Percentiles rank a stretch among this genome's conserved stretches.
phyloP scores from a whole-genome alignment of 2,888 invertebrate genomes.

The Eupithecia insigniata region DNA sequence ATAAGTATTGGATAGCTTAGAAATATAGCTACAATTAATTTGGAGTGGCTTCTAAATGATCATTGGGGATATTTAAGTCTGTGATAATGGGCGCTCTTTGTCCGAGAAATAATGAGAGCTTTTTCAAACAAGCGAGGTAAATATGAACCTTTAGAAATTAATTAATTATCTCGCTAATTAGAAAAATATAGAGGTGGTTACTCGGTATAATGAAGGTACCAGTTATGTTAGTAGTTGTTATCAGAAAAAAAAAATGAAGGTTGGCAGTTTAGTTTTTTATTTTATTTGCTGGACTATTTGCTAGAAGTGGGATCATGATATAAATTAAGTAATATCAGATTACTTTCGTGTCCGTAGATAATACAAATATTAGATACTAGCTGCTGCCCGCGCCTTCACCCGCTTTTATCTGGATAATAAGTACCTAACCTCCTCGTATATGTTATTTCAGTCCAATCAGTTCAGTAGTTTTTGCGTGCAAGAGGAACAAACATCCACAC shows the following conservation, averaged over 20 bases:
- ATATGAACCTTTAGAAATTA: conserved; percentile 1
- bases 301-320: too few species aligned
- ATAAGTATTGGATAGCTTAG: conserved; percentile 31
- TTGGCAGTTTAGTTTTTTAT: too few species aligned
- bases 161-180: conserved; percentile 1
- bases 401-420: too few species aligned
- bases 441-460: too few species aligned
- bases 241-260: too few species aligned
- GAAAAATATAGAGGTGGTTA: not conserved
- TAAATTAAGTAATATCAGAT: not conserved
- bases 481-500: too few species aligned
- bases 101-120: conserved; percentile 4
- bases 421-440: too few species aligned
- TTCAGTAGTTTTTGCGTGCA: too few species aligned
- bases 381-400: too few species aligned
- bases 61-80: conserved; percentile 2
- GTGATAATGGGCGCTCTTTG: conserved; percentile 6
- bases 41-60: conserved; percentile 14
- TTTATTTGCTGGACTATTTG: too few species aligned
- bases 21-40: conserved; percentile 24
- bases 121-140: conserved; percentile 5
- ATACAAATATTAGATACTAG: too few species aligned
- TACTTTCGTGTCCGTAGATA: not conserved
- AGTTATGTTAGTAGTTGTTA: not conserved
- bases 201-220: not conserved